Evolutionary conservation across 2,113 vertebrate genomes (phyloP), one percentile per base, ranked within the genome.

Genomic region (Gadus macrocephalus): DNA sequence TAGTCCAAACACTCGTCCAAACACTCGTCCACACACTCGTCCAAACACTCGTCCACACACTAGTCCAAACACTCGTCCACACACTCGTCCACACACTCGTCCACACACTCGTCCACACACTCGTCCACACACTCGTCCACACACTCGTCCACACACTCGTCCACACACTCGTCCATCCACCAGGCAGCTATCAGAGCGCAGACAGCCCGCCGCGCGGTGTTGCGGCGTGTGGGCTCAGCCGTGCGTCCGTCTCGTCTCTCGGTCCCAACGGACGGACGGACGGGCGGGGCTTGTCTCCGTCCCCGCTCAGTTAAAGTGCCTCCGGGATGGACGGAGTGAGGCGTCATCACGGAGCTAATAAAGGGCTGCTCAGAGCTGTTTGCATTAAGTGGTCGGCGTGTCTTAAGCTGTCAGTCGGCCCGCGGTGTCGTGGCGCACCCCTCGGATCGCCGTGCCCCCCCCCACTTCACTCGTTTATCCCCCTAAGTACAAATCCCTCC

Each of bases 291-390:
- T 35, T 35, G 31, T 73, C 71, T 74, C 76, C 67, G 9, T 49
- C 42, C 68, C 64, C 20, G 76, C 81, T 83, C 84, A 81, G 83
- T 87, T 88, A 88, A 86, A 83, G 82, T 79, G 82, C 66, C 79
- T 76, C 84, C 75, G 85, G 81, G 78, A 81, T 75, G 42, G 77
- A 86, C 87, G 0, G 25, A 0, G 7, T 67, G 68, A 81, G 85
- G 85, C 86, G 86, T 85, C 87, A 87, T 83, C 83, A 79, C 66
- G 79, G 69, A 74, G 68, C 80, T 84, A 89, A 88, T 88, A 86
- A 87, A 87, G 81, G 78, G 77, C 80, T 77, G 78, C 87, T 84
- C 25, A 73, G 81, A 86, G 89, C 86, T 81, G 85, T 87, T 88
- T 89, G 87, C 83, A 83, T 84, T 86, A 81, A 89, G 86, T 84